Percentiles rank a stretch among this genome's conserved stretches.
These are phyloP conservation scores for Gasteruption jaculator DNA, from an alignment of 2,888 invertebrate species.

Conservation along the genomic window DNA sequence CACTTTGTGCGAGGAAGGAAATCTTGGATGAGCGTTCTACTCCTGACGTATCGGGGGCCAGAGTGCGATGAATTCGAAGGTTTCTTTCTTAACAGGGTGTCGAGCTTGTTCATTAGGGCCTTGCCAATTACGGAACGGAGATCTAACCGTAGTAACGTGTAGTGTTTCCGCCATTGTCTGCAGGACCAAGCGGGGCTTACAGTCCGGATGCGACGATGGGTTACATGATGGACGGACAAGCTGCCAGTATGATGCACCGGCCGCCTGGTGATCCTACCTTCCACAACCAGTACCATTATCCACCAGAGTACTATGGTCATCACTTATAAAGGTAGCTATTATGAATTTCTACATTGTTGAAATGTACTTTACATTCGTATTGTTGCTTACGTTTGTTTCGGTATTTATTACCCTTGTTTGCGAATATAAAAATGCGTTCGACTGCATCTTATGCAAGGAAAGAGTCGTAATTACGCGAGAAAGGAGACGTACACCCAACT, in stretches of 20 bases:
- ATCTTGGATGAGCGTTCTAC: slow-evolving; percentile 10
- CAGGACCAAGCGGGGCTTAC: slow-evolving; percentile 93
- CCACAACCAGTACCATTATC: slow-evolving; percentile 91
- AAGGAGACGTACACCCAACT: too few relatives aligned
- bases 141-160: slow-evolving; percentile 60
- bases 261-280: slow-evolving; percentile 89
- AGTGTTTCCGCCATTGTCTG: slow-evolving; percentile 85
- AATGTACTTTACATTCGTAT: too few relatives aligned
- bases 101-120: slow-evolving; percentile 41
- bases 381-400: too few relatives aligned
- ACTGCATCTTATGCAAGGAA: too few relatives aligned
- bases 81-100: slow-evolving; percentile 21
- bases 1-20: slow-evolving; percentile 1
- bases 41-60: slow-evolving; percentile 10
- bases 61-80: slow-evolving; percentile 16
- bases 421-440: too few relatives aligned
- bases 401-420: too few relatives aligned
- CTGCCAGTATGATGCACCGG: slow-evolving; percentile 89
- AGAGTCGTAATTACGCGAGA: too few relatives aligned
- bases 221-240: slow-evolving; percentile 96
- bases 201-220: slow-evolving; percentile 95
- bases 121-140: slow-evolving; percentile 53
- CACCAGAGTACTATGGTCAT: slow-evolving; percentile 91
- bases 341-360: too few relatives aligned
- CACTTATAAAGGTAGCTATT: slow-evolving; percentile 67